Conservation (phyloP, 2,113 vertebrate genomes). For the Atlantisia rogersi region DNA sequence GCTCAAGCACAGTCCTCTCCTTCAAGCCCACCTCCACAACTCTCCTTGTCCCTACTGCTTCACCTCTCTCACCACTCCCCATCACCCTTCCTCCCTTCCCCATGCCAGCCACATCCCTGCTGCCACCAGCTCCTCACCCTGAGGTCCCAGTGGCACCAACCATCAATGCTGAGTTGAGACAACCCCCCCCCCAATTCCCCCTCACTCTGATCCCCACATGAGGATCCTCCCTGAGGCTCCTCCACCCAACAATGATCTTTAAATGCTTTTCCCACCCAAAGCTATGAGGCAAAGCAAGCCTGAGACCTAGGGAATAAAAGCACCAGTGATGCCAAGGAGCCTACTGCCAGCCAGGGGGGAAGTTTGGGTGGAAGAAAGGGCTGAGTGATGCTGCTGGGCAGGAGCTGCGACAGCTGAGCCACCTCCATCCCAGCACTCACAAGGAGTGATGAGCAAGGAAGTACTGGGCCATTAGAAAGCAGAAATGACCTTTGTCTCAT, state of each 20-base stretch:
- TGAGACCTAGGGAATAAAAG: not conserved
- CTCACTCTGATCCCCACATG: not conserved
- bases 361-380: not conserved
- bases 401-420: not conserved
- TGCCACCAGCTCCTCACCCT: not conserved
- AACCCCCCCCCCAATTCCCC: not conserved
- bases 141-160: not conserved
- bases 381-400: rapidly evolving
- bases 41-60: not conserved
- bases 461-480: not conserved
- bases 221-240: not conserved
- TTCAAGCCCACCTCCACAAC: not conserved
- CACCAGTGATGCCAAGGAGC: rapidly evolving
- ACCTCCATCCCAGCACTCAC: rapidly evolving
- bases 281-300: not conserved
- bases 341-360: not conserved
- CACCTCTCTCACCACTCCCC: not conserved
- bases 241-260: not conserved
- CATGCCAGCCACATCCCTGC: rapidly evolving
- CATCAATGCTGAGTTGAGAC: not conserved
- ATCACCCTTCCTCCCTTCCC: not conserved
- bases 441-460: not conserved
- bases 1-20: not conserved
- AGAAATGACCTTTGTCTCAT: not conserved
- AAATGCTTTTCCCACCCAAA: not conserved